These are phyloP conservation scores for Epirrhoe alternata DNA, from an alignment of 2,888 invertebrate genomes.

Conservation along the genomic window DNA sequence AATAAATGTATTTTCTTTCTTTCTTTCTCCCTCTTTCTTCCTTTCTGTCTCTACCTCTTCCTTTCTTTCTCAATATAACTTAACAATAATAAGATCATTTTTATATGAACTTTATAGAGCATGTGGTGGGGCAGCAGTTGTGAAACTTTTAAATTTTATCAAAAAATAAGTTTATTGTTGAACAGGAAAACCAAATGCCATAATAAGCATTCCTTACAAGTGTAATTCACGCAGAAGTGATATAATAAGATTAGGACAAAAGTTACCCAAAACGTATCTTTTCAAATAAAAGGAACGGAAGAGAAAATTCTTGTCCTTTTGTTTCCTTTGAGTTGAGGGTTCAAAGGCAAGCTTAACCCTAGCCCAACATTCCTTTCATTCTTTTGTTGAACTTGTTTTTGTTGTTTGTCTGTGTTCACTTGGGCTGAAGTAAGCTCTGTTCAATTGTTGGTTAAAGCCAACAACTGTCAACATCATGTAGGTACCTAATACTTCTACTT, in stretches of 20 bases:
- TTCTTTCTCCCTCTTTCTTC: neutral
- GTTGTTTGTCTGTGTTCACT: neutral
- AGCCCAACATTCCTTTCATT: neutral
- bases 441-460: no score
- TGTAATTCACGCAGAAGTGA: neutral
- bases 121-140: no score
- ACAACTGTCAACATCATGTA: neutral
- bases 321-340: slow-evolving; percentile 1
- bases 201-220: no score
- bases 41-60: no score
- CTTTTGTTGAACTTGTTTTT: neutral
- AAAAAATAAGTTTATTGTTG: no score
- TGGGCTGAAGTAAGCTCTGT: neutral
- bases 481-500: no score
- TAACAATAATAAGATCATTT: no score
- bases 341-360: neutral
- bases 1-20: no score
- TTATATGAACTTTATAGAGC: no score
- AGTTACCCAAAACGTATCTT: neutral
- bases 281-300: neutral
- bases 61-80: no score
- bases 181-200: no score
- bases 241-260: neutral
- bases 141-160: no score
- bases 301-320: slow-evolving; percentile 10